Base-by-base conservation (phyloP, 1,140 invertebrate species). In the Heterodera schachtii region DNA sequence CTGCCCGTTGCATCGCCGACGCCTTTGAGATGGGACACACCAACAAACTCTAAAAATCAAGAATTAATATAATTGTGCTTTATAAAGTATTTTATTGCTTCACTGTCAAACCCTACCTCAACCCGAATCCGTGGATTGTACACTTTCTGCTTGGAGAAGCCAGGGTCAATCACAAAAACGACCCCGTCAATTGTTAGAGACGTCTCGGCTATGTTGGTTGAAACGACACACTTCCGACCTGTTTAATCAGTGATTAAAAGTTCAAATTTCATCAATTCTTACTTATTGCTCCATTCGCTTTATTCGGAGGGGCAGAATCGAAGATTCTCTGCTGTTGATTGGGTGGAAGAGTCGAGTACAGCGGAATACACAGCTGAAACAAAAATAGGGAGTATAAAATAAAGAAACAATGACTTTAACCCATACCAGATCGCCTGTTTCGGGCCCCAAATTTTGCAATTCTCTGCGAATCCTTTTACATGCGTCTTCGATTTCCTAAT, bases 81-180 rank as follows among this genome's bases (percentile, higher is more conserved):
- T 31, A 31, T 31, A 78, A 41, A 78, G n/a, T 77, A n/a, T 67
- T 43, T 8, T 13, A 46, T 64, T 64, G 44, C 6, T 67, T 52
- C 16, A 52, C 16, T 52, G 16, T 64, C 16, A 19, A 5, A 64
- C 1, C 57, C 16, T 21, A 78, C 98, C 91, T 99, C 98, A 4
- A 99, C 97, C 82, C 98, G 93, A 87, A 98, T 97, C 87, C 96
- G 92, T 13, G 96, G 96, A 92, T 98, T 98, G 90, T 98, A 98
- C 0, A 98, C 94, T 92, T 98, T 99, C 91, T 99, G 98, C 91
- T 99, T 99, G 0, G 97, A 96, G 92, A 99, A 99, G 19, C 98
- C 98, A n/a, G 98, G 97, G 92, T 99, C 98, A 89, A 99, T 99
- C 1, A 99, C 98, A 92, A 98, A 99, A 7, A 99, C 97, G n/a